phyloP scores from a whole-genome alignment of 2,888 invertebrate genomes.

The Hydropsyche betteni region DNA sequence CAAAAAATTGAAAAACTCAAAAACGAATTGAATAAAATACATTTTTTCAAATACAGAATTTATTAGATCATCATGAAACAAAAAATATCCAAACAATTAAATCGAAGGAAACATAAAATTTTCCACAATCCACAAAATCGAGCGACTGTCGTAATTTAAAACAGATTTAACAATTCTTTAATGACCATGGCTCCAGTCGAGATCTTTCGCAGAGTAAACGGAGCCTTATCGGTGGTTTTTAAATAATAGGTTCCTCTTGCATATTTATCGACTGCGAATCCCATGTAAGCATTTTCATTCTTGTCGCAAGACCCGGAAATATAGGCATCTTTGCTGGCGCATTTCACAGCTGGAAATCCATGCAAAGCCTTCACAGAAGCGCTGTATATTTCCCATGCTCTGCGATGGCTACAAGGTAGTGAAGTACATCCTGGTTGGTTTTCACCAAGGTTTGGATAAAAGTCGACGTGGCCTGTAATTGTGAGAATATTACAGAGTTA shows the following conservation, averaged over 20 bases:
- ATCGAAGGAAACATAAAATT: too few relatives aligned
- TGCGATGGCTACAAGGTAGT: slow-evolving; percentile 61
- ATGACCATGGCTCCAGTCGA: too few relatives aligned
- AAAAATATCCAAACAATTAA: too few relatives aligned
- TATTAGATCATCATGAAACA: too few relatives aligned
- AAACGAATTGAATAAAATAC: too few relatives aligned
- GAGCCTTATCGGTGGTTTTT: slow-evolving; percentile 55
- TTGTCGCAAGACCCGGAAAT: slow-evolving; percentile 45
- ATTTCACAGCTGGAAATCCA: slow-evolving; percentile 56
- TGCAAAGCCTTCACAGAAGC: slow-evolving; percentile 55
- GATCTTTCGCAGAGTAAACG: slow-evolving; percentile 55
- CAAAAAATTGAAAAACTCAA: too few relatives aligned
- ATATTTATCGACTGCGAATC: slow-evolving; percentile 54
- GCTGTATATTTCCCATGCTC: slow-evolving; percentile 57
- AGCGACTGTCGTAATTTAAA: too few relatives aligned
- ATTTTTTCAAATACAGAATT: too few relatives aligned
- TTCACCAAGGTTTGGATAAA: slow-evolving; percentile 60
- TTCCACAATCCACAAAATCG: too few relatives aligned
- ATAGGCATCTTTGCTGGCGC: slow-evolving; percentile 56
- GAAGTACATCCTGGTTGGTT: slow-evolving; percentile 60
- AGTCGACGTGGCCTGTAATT: slow-evolving; percentile 60
- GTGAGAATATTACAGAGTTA: background rate
- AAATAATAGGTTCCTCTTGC: slow-evolving; percentile 57
- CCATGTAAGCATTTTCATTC: slow-evolving; percentile 56
- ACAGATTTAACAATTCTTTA: too few relatives aligned